Evolutionary conservation across 2,797 vertebrate genomes (phyloP), one percentile per base, ranked within the genome.

Genomic region (Rhabdophis nuchalis): DNA sequence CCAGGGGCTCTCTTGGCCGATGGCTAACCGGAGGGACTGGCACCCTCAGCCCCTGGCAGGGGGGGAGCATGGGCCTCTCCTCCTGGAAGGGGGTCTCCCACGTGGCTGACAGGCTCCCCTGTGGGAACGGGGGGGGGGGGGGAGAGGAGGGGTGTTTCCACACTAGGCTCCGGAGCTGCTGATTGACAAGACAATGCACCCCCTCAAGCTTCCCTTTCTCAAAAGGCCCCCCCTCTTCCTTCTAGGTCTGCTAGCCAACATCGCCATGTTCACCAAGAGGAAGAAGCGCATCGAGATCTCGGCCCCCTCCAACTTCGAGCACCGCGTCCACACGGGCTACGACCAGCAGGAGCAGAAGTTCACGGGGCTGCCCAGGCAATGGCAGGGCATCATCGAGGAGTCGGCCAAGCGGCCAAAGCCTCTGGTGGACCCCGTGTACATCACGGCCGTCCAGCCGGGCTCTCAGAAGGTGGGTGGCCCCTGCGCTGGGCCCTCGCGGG

Each of bases 311-410:
- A 99, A 99, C 96, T 99, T 99, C 0, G 99, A 99, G 97, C 99
- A 99, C 94, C 98, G 99, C 0, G 99, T 99, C 9, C 99, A 99
- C 95, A 99, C 99, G 0, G 99, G 99, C 85, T 99, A 99, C 0
- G 99, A 99, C 91, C 97, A 98, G 92, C 98, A 98, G 6, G 98
- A 99, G 96, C 99, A 99, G 97, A 99, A 98, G 94, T 99, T 99
- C 93, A 99, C 98, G 0, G 99, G 99, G 20, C 96, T 99, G 96
- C 99, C 99, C 0, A 98, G 98, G 7, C 99, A 99, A 96, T 99
- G 99, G 99, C 99, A 99, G 96, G 99, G 99, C 5, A 98, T 99
- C 86, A 99, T 99, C 23, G 99, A 99, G 95, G 99, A 99, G 96
- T 99, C 99, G 0, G 98, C 99, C 89, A 98, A 98, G 93, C 96